phyloP scores from a whole-genome alignment of 2,888 invertebrate species.

The Cerastis leucographa region DNA sequence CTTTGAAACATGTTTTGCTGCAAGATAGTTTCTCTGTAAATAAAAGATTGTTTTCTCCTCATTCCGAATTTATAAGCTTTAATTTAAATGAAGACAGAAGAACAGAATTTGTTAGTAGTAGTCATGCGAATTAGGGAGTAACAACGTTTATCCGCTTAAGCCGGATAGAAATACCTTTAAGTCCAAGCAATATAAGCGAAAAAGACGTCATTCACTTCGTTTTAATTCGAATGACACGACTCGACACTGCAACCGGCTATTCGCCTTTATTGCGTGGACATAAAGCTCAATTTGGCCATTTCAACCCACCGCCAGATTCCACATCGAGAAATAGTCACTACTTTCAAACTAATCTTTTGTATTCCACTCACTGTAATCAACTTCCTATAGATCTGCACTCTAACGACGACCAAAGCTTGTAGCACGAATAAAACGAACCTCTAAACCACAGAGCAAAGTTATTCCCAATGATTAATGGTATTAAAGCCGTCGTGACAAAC shows the following conservation, averaged over 20 bases:
- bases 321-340: neutral
- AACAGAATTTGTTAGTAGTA: neutral
- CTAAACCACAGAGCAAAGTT: slow-evolving; percentile 8
- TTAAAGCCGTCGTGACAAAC: slow-evolving; percentile 53
- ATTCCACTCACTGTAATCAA: neutral
- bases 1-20: slow-evolving; percentile 9
- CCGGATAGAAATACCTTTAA: neutral
- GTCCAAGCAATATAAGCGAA: neutral
- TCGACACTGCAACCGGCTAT: neutral
- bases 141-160: neutral
- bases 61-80: neutral
- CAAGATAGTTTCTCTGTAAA: slow-evolving; percentile 3
- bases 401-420: neutral
- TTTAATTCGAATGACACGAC: neutral
- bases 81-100: neutral
- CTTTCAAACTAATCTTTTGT: slow-evolving; percentile 6
- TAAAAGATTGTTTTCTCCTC: slow-evolving; percentile 7
- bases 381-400: neutral
- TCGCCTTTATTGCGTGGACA: neutral
- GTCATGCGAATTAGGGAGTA: neutral
- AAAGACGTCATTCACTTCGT: neutral
- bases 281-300: neutral
- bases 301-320: neutral
- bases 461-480: slow-evolving; percentile 55
- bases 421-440: slow-evolving; percentile 24